phyloP scores from a whole-genome alignment of 2,888 invertebrate species.

The Pseudococcus longispinus region DNA sequence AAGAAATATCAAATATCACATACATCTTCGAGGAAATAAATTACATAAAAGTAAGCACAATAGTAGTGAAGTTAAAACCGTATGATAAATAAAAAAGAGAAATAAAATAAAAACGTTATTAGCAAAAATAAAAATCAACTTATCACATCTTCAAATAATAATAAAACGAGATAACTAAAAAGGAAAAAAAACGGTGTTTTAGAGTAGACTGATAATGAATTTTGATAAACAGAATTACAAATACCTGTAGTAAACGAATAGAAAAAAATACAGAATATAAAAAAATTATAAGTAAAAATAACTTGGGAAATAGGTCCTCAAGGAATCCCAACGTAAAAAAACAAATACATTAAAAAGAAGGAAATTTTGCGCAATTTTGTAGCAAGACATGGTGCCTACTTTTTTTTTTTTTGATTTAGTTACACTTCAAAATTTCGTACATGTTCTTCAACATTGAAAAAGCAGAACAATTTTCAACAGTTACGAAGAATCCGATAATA shows the following conservation, averaged over 20 bases:
- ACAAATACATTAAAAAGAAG: neutral
- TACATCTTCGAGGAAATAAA: slow-evolving; percentile 48
- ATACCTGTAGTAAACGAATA: slow-evolving; percentile 12
- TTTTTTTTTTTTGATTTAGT: neutral
- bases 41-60: slow-evolving; percentile 47
- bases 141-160: slow-evolving; percentile 49
- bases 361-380: neutral
- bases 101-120: slow-evolving; percentile 47
- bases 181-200: slow-evolving; percentile 13
- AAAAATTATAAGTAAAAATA: slow-evolving; percentile 20
- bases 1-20: slow-evolving; percentile 54
- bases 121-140: slow-evolving; percentile 51
- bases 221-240: slow-evolving; percentile 27
- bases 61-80: slow-evolving; percentile 39
- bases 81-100: slow-evolving; percentile 44
- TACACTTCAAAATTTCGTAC: neutral
- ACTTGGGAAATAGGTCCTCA: neutral
- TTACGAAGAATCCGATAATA: neutral
- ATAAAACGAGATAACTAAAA: slow-evolving; percentile 38
- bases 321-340: neutral
- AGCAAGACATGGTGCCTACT: slow-evolving; percentile 1
- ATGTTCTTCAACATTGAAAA: neutral
- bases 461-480: neutral
- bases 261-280: neutral
- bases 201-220: slow-evolving; percentile 17